Evolutionary conservation across 23 tunicate genomes (phyloP), one percentile per base, ranked within the genome.

Genomic region (Phallusia fumigata): DNA sequence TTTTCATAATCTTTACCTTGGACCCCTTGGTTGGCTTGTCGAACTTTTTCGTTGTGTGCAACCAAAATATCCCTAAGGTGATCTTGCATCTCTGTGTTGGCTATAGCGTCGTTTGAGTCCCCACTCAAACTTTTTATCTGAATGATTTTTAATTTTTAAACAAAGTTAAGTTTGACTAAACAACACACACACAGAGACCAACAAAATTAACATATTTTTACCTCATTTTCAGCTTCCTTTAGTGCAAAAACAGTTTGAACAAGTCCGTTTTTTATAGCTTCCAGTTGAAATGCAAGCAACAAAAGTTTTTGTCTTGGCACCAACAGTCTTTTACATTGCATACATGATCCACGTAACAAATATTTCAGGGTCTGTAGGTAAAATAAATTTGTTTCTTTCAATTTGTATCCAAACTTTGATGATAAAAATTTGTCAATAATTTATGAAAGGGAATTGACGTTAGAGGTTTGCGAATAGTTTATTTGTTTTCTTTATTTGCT

Each of bases 181-280:
- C n/a, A n/a, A n/a, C n/a, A n/a, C n/a, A n/a, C n/a, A n/a, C n/a
- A n/a, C n/a, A n/a, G n/a, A n/a, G n/a, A n/a, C n/a, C n/a, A n/a
- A n/a, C n/a, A n/a, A n/a, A n/a, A n/a, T n/a, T n/a, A n/a, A n/a
- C n/a, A n/a, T n/a, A n/a, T 58, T 21, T 6, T 6, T 49, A 83
- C 88, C 85, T 79, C 78, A 69, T 81, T 76, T 47, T 64, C 77
- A 52, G 87, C 84, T 26, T 86, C 88, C 49, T 86, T 79, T 31
- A 91, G 47, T 35, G 73, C 82, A 72, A 74, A 40, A 0, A 86
- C 84, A 28, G 86, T 80, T 74, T 88, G 93, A 30, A 82, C 81
- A 74, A 88, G 28, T 26, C 97, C 97, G 16, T 84, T 76, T 44
- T 82, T 49, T 3, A 87, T 13, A 33, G 97, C 98, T 73, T 85